Evolutionary conservation across 2,113 vertebrate species (phyloP), one percentile per base, ranked within the genome.

Genomic region (Scopus umbretta): DNA sequence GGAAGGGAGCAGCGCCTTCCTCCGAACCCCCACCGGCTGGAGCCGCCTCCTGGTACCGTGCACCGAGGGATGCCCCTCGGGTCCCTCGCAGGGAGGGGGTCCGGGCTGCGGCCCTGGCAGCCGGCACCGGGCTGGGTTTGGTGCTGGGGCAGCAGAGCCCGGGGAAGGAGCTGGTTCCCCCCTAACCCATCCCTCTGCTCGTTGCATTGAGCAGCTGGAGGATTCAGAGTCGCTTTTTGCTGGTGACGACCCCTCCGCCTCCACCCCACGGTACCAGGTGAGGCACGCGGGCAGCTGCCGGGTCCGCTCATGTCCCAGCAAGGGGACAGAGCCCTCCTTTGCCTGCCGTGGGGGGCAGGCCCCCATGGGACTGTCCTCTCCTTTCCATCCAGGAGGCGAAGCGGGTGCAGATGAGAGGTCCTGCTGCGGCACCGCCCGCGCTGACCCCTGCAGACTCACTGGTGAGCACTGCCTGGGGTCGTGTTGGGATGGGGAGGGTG

Each of bases 41-140:
- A 97, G 96, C 88, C 97, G 96, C 56, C 91, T 97, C 45, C 82
- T 96, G 97, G 97, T 97, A 96, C 22, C 0, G 4, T 56, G 67
- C 26, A 12, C 42, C 1, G 2, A 26, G 70, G 70, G 20, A 1
- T 2, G 16, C 42, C 67, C 73, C 43, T 1, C 4, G 76, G 76
- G 36, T 40, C 21, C 45, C 32, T 50, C 0, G 0, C 6, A 36
- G 59, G 34, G 55, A 12, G 32, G 38, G 47, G 16, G 38, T 5
- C 5, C 3, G 2, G 72, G n/a, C 53, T 59, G 20, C 63, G 58
- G 34, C 47, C 26, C 40, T 19, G 74, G 61, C 30, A 50, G n/a
- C 63, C 3, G 1, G n/a, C 27, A 27, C 66, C 2, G 1, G 32
- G 42, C 10, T 83, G 87, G 55, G 15, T 65, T 63, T 66, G 73